Evolutionary conservation across 2,888 invertebrate genomes (phyloP), one percentile per base, ranked within the genome.

Genomic region (Clostera curtula): DNA sequence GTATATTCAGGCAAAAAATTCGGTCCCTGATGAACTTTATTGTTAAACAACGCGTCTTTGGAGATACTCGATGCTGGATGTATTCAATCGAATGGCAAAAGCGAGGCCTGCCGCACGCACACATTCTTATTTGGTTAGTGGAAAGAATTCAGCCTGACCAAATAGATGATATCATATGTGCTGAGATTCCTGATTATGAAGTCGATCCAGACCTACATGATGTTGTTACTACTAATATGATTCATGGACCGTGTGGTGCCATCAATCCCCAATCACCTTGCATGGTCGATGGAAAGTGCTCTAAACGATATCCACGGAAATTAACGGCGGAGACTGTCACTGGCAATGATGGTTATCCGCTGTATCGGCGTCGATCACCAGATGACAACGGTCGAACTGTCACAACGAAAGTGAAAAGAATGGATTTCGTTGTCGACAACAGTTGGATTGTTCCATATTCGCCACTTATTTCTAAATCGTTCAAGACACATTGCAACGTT

Each of bases 401-500:
- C n/a, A n/a, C n/a, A n/a, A n/a, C n/a, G n/a, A n/a, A n/a, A n/a
- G n/a, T n/a, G n/a, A n/a, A n/a, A n/a, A n/a, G n/a, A n/a, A n/a
- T n/a, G n/a, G n/a, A n/a, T n/a, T n/a, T n/a, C n/a, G n/a, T n/a
- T n/a, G n/a, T n/a, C n/a, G n/a, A n/a, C n/a, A n/a, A n/a, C n/a
- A n/a, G n/a, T n/a, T 49, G 40, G 42, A 35, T 48, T 36, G 41
- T 50, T 34, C 46, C 45, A 35, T 52, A 43, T 42, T 49, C 40
- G 25, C 47, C 49, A 35, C 25, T 46, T 26, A 11, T 49, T 24
- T 45, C 36, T 6, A 45, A 48, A 40, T 39, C n/a, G n/a, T n/a
- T n/a, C 38, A 43, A 36, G 34, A 43, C 43, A 29, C 41, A 46
- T 35, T 30, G 27, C 4, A 46, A 40, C 11, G 38, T 31, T 19